Conservation (phyloP, 2,113 vertebrate species). For the Vidua chalybeata region DNA sequence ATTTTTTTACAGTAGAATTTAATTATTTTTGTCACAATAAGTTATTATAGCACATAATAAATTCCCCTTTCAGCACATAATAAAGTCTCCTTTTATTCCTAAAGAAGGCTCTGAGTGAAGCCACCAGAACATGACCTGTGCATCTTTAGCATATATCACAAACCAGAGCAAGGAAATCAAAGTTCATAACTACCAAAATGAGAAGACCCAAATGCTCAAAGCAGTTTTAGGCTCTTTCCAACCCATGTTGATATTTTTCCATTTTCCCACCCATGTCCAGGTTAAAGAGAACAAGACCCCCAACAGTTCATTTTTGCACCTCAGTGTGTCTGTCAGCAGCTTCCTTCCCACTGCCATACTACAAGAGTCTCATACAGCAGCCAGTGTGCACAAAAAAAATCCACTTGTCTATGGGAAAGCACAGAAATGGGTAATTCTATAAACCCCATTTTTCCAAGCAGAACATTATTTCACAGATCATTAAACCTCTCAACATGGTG, state of each 20-base stretch:
- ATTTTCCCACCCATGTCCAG: background rate
- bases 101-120: background rate
- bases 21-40: background rate
- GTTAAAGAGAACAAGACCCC: background rate
- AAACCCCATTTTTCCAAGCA: background rate
- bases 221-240: background rate
- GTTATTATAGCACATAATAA: background rate
- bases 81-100: background rate
- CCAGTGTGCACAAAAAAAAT: background rate
- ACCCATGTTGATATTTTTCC: background rate
- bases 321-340: background rate
- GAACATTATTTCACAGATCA: background rate
- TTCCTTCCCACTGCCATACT: background rate
- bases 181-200: fast-evolving
- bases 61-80: background rate
- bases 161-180: background rate
- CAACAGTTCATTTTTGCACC: background rate
- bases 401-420: background rate
- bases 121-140: background rate
- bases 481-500: background rate
- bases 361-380: background rate
- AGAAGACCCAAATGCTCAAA: background rate
- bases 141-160: background rate
- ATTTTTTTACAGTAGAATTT: background rate
- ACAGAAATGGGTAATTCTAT: background rate